Conservation (phyloP, 2,888 invertebrate species). For the Alviniconcha strummeri region DNA sequence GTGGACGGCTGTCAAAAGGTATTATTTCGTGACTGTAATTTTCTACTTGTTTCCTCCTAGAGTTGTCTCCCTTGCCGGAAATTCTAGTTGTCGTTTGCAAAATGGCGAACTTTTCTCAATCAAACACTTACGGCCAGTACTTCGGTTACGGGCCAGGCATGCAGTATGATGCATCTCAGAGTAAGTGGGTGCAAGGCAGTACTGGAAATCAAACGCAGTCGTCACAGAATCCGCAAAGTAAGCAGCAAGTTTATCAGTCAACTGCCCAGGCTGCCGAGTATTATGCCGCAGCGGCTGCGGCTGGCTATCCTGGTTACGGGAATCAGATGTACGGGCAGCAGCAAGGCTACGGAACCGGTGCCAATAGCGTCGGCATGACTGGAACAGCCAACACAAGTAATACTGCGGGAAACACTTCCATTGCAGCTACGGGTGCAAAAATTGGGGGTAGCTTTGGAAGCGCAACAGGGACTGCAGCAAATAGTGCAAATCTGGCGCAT, state of each 20-base stretch:
- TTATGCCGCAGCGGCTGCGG: not conserved
- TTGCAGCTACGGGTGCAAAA: not conserved
- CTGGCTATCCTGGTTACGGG: conserved; percentile 7
- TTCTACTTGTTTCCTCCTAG: too few species aligned
- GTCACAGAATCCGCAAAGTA: not conserved
- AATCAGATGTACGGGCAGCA: not conserved
- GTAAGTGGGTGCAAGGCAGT: not conserved
- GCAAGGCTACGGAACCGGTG: not conserved
- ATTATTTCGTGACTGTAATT: too few species aligned
- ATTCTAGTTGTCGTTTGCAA: not conserved
- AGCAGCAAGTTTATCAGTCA: conserved; percentile 5
- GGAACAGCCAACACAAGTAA: not conserved
- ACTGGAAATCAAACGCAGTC: conserved; percentile 17
- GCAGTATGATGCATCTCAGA: conserved; percentile 14
- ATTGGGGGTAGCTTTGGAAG: not conserved
- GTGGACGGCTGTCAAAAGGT: too few species aligned
- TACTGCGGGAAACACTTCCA: not conserved
- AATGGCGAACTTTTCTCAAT: conserved; percentile 19
- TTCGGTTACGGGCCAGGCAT: conserved; percentile 11
- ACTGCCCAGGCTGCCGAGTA: not conserved
- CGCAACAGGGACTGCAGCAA: not conserved
- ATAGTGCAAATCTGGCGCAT: too few species aligned
- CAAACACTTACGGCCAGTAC: not conserved
- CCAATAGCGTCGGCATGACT: not conserved
- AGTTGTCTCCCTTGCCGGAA: too few species aligned